A percentile compares a stretch with the other conserved stretches of the same genome.
phyloP scores from a whole-genome alignment of 1,140 invertebrate species.

The Caerostris extrusa region DNA sequence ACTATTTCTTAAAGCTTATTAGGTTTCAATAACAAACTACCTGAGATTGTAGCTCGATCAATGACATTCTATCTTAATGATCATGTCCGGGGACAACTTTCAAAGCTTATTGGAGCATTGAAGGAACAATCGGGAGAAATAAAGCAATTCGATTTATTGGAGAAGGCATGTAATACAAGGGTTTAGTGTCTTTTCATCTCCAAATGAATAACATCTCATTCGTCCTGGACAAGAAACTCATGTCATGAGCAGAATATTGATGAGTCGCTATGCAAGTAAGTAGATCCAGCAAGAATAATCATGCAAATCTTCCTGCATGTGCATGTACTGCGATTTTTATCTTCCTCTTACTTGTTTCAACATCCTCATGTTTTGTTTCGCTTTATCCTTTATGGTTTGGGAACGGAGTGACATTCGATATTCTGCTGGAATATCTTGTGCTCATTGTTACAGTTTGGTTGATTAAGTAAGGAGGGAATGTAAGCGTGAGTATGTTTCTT shows the following conservation, averaged over 20 bases:
- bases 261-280: constrained; percentile 8
- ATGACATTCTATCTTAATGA: not conserved
- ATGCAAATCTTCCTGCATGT: not conserved
- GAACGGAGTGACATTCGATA: not conserved
- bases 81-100: not conserved
- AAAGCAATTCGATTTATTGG: not conserved
- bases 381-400: not conserved
- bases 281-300: not conserved
- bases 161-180: not conserved
- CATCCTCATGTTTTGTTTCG: not conserved
- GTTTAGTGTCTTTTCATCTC: not conserved
- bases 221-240: not conserved
- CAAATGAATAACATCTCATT: constrained; percentile 4
- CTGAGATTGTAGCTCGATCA: not conserved
- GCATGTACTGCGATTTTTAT: not conserved
- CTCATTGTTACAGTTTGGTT: not conserved
- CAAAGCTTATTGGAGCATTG: not conserved
- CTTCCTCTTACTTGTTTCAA: not conserved
- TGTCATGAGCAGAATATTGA: constrained; percentile 11
- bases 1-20: too few relatives aligned
- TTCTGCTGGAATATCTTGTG: not conserved
- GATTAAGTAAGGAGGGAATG: not conserved
- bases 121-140: not conserved
- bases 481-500: not conserved
- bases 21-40: too few relatives aligned